A percentile compares a stretch with the other conserved stretches of the same genome.
phyloP scores from a whole-genome alignment of 1,140 invertebrate species.

The Danaus melanippus region DNA sequence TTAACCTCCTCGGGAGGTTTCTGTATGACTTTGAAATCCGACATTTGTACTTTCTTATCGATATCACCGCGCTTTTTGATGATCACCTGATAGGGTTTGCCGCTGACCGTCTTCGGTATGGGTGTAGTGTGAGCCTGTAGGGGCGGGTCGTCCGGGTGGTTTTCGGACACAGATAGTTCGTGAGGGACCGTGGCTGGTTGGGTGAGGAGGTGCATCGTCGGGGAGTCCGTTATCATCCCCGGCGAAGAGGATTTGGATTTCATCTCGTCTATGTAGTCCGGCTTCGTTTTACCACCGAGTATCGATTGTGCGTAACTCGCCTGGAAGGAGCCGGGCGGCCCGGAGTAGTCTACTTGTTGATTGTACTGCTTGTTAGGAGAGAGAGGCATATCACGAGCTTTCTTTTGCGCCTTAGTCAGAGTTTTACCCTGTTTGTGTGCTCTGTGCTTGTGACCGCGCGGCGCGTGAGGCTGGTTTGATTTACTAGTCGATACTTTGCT shows the following conservation, averaged over 20 bases:
- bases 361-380: constrained; percentile 50
- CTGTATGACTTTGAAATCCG: constrained; percentile 62
- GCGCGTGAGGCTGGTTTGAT: constrained; percentile 44
- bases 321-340: constrained; percentile 58
- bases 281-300: constrained; percentile 45
- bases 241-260: constrained; percentile 55
- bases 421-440: constrained; percentile 40
- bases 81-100: constrained; percentile 62
- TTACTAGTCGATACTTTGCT: constrained; percentile 68
- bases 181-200: constrained; percentile 54
- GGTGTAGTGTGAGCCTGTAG: constrained; percentile 37
- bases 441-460: constrained; percentile 40
- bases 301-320: constrained; percentile 65
- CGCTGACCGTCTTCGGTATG: constrained; percentile 33
- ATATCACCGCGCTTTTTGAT: constrained; percentile 54
- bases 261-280: constrained; percentile 54
- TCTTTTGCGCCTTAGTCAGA: constrained; percentile 39
- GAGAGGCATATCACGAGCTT: constrained; percentile 39
- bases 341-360: constrained; percentile 48
- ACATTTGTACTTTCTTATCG: constrained; percentile 64
- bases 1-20: constrained; percentile 60
- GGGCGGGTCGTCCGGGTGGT: constrained; percentile 41
- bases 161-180: constrained; percentile 46
- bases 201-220: constrained; percentile 56
- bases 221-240: constrained; percentile 48